These are phyloP conservation scores for Pantherophis guttatus DNA, from an alignment of 2,113 vertebrate species.

Conservation along the genomic window DNA sequence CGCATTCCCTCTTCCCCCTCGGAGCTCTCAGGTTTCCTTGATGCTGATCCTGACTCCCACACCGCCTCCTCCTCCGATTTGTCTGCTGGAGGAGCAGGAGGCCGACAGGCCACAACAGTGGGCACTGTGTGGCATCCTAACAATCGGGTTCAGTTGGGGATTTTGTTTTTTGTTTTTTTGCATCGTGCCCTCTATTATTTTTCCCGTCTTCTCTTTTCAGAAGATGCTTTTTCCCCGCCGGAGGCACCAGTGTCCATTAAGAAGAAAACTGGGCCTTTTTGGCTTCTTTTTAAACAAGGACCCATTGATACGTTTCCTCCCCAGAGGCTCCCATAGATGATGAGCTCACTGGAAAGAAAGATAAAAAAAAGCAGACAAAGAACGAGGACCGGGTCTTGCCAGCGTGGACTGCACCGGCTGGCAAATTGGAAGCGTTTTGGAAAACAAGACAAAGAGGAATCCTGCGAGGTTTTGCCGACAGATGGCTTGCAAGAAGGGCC, in stretches of 20 bases:
- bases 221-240: background rate
- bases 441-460: background rate
- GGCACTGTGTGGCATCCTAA: background rate
- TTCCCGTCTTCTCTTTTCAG: background rate
- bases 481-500: no score
- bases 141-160: background rate
- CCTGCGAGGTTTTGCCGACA: background rate
- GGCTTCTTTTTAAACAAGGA: background rate
- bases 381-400: no score
- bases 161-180: background rate
- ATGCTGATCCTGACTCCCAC: no score
- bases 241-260: background rate
- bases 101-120: background rate
- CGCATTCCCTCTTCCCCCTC: no score
- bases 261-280: background rate
- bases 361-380: background rate
- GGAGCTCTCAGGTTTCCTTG: no score
- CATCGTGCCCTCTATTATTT: background rate
- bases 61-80: no score
- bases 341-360: conserved; percentile 6
- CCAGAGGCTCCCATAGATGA: background rate
- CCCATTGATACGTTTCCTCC: background rate
- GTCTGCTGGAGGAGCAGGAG: no score
- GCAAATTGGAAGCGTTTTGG: background rate
- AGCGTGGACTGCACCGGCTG: background rate